These are phyloP conservation scores for Lepidochrysops patricia DNA, from an alignment of 2,888 invertebrate genomes.

Conservation along the genomic window DNA sequence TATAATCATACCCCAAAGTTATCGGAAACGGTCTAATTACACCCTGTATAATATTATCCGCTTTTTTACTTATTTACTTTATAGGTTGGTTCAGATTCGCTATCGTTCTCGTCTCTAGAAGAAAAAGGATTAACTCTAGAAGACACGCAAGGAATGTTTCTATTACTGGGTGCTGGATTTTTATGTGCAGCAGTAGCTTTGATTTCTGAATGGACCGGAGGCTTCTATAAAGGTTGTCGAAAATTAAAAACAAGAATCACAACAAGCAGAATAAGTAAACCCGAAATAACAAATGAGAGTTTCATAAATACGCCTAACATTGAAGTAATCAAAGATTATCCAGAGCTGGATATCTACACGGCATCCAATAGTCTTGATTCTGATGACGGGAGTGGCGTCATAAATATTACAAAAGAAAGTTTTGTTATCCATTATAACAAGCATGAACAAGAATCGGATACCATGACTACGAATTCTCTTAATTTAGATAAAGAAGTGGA, in stretches of 20 bases:
- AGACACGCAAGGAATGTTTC: constrained; percentile 88
- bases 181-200: constrained; percentile 76
- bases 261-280: constrained; percentile 21
- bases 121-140: constrained; percentile 84
- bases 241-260: constrained; percentile 25
- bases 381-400: constrained; percentile 45
- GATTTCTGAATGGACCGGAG: constrained; percentile 81
- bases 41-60: no score
- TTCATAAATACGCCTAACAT: constrained; percentile 33
- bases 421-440: constrained; percentile 47
- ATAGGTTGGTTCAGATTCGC: constrained; percentile 55
- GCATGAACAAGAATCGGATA: constrained; percentile 35
- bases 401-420: constrained; percentile 47
- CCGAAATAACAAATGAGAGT: constrained; percentile 33
- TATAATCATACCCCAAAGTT: no score
- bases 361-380: constrained; percentile 42
- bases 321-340: constrained; percentile 24
- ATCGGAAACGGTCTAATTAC: no score
- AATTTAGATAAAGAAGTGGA: constrained; percentile 59
- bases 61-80: no score
- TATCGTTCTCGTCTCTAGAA: constrained; percentile 68
- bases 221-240: constrained; percentile 75
- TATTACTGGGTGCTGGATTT: constrained; percentile 82
- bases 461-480: constrained; percentile 52
- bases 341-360: constrained; percentile 31